phyloP scores from a whole-genome alignment of 2,113 vertebrate species.

The Chauna torquata region DNA sequence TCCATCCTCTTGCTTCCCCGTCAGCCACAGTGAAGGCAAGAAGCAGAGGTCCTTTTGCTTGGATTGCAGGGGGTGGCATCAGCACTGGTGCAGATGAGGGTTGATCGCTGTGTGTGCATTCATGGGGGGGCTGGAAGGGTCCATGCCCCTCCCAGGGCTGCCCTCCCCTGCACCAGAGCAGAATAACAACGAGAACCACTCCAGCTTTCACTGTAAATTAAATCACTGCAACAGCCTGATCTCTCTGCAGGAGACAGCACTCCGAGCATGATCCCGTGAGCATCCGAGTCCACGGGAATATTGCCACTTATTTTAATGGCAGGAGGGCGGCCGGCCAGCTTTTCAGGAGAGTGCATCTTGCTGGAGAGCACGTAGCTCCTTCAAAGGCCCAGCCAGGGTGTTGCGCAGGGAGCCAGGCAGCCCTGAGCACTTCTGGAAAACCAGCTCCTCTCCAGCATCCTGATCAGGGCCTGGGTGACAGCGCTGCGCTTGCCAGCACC shows the following conservation, averaged over 20 bases:
- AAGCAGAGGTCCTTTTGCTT: neutral
- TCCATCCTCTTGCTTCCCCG: neutral
- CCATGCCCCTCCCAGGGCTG: too few species aligned
- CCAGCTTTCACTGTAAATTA: accelerated
- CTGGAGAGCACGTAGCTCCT: neutral
- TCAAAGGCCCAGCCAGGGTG: accelerated
- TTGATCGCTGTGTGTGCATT: accelerated
- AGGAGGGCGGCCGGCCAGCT: neutral
- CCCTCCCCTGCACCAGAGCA: neutral
- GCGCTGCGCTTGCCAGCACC: accelerated
- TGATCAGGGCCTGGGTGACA: accelerated
- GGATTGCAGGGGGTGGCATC: accelerated
- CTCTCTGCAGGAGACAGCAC: neutral
- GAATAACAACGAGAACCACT: accelerated
- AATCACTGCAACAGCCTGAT: neutral
- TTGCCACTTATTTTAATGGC: neutral
- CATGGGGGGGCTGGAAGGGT: neutral
- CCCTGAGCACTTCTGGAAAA: neutral
- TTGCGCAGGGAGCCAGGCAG: accelerated
- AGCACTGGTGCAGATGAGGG: accelerated
- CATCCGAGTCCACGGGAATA: neutral
- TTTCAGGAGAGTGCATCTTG: neutral
- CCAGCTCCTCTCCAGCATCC: neutral
- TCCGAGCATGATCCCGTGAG: neutral
- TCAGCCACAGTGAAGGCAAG: neutral